Evolutionary conservation across 2,888 invertebrate species (phyloP).

Genomic region (Euplagia quadripunctaria): DNA sequence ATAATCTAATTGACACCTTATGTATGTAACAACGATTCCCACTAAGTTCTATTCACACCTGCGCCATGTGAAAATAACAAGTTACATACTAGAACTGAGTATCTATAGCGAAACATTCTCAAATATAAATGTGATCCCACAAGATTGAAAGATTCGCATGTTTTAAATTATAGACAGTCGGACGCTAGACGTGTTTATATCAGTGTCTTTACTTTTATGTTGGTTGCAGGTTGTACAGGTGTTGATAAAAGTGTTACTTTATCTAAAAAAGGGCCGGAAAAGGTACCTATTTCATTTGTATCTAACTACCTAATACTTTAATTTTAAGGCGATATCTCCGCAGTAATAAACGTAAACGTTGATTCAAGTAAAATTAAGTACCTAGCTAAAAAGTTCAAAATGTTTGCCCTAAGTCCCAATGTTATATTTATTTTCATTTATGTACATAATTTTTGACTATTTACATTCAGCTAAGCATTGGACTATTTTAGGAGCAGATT

Average conservation of each 20-base stretch:
- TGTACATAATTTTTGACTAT: too few species aligned
- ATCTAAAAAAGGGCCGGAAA: not conserved
- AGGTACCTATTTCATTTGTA: too few species aligned
- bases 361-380: too few species aligned
- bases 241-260: not conserved
- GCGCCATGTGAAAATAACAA: slow-evolving; percentile 17
- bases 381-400: too few species aligned
- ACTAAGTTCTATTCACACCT: slow-evolving; percentile 23
- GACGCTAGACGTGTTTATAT: slow-evolving; percentile 50
- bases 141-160: not conserved
- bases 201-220: slow-evolving; percentile 48
- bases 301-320: too few species aligned
- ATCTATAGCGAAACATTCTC: not conserved
- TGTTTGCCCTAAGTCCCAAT: too few species aligned
- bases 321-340: too few species aligned
- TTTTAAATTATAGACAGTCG: not conserved
- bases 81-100: not conserved
- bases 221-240: not conserved
- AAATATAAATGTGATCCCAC: not conserved
- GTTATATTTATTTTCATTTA: too few species aligned
- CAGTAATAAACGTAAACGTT: too few species aligned
- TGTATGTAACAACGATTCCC: slow-evolving; percentile 7
- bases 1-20: slow-evolving; percentile 21
- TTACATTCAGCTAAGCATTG: too few species aligned
- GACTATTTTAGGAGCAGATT: too few species aligned